A percentile compares a stretch with the other conserved stretches of the same genome.
Conservation (phyloP, 2,113 vertebrate species). For the Entelurus aequoreus region DNA sequence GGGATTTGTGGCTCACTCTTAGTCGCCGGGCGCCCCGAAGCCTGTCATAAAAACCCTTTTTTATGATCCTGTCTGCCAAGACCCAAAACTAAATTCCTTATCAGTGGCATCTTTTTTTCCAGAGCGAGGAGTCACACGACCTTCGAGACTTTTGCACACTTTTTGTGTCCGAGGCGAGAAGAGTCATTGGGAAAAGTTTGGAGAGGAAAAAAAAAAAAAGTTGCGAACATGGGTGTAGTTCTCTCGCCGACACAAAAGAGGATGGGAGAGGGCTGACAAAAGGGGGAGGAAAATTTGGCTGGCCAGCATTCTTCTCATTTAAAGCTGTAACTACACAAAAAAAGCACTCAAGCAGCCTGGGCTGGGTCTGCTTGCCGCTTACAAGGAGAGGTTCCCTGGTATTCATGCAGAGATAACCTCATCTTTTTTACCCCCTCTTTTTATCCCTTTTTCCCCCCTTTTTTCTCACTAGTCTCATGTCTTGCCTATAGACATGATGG, state of each 20-base stretch:
- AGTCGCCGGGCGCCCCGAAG: constrained; percentile 42
- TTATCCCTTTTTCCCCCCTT: constrained; percentile 32
- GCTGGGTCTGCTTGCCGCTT: constrained; percentile 72
- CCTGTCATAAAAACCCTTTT: constrained; percentile 56
- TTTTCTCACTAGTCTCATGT: constrained; percentile 68
- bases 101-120: background rate
- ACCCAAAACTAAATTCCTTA: constrained; percentile 1
- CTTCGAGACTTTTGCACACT: background rate
- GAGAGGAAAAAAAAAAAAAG: constrained; percentile 6
- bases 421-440: constrained; percentile 19
- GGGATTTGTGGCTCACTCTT: constrained; percentile 30
- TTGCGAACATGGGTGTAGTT: constrained; percentile 68
- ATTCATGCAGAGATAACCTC: constrained; percentile 71
- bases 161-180: constrained; percentile 4
- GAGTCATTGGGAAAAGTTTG: constrained; percentile 32
- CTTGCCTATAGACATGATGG: constrained; percentile 73
- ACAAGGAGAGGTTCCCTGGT: constrained; percentile 66
- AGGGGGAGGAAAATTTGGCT: constrained; percentile 76
- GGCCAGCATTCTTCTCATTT: constrained; percentile 76
- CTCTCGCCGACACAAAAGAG: constrained; percentile 55
- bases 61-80: constrained; percentile 45
- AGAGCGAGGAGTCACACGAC: background rate
- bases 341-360: constrained; percentile 63
- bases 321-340: constrained; percentile 71
- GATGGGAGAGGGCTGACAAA: constrained; percentile 72